A percentile compares a stretch with the other conserved stretches of the same genome.
These are phyloP conservation scores for Pelochelys cantorii DNA, from an alignment of 2,797 vertebrate genomes.

Conservation along the genomic window DNA sequence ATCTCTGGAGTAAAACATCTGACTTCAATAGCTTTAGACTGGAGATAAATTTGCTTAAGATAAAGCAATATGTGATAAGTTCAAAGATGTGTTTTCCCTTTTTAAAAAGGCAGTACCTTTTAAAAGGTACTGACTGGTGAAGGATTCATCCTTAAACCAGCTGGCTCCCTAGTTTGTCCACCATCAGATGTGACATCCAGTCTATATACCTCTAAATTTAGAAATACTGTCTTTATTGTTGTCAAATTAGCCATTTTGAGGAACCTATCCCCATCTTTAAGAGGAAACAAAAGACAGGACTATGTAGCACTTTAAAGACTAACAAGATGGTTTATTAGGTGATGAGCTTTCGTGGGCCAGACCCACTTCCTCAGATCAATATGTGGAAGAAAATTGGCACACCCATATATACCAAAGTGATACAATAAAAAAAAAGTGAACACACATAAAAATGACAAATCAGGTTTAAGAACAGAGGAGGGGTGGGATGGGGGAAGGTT, in stretches of 20 bases:
- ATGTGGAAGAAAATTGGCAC: too few relatives aligned
- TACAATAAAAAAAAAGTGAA: too few relatives aligned
- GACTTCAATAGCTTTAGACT: not conserved
- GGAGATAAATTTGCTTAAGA: not conserved
- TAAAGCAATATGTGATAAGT: not conserved
- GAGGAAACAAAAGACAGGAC: too few relatives aligned
- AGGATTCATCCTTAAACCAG: not conserved
- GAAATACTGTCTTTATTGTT: not conserved
- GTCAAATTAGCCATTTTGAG: not conserved
- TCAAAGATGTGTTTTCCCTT: not conserved
- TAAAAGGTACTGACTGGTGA: not conserved
- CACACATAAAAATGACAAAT: too few relatives aligned
- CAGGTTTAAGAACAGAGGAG: too few relatives aligned
- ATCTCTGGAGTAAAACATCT: not conserved
- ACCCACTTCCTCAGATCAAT: too few relatives aligned
- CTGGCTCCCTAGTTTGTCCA: not conserved
- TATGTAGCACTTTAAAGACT: too few relatives aligned
- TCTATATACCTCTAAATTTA: not conserved
- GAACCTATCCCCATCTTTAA: not conserved
- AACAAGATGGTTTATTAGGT: too few relatives aligned
- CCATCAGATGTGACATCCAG: not conserved
- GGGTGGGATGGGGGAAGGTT: too few relatives aligned
- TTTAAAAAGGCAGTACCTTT: not conserved
- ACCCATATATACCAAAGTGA: too few relatives aligned
- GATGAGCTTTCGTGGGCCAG: too few relatives aligned